phyloP scores from a whole-genome alignment of 2,797 vertebrate genomes.

The Neosilurus mollespiculum region DNA sequence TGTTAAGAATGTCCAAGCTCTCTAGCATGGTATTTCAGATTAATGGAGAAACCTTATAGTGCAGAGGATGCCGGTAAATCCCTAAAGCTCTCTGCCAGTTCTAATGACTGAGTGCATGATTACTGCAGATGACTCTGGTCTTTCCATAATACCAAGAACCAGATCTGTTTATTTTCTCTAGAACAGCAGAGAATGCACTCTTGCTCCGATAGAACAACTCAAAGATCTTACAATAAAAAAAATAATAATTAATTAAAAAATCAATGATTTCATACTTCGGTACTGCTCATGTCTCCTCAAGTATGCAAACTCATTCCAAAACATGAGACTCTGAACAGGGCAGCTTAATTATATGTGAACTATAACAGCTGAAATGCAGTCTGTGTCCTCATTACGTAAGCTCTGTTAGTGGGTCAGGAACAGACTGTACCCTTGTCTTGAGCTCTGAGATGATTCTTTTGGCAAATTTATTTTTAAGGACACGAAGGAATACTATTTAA shows the following conservation, averaged over 20 bases:
- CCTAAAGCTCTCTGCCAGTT: conserved; percentile 58
- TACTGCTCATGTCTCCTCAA: background rate
- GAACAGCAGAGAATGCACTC: background rate
- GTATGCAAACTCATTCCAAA: background rate
- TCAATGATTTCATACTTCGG: too few relatives aligned
- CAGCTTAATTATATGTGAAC: conserved; percentile 14
- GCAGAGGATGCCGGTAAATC: conserved; percentile 63
- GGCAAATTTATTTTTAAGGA: conserved; percentile 19
- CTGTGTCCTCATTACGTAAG: conserved; percentile 45
- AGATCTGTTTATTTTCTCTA: conserved; percentile 62
- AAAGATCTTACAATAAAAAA: background rate
- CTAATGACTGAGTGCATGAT: conserved; percentile 57
- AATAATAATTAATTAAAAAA: too few relatives aligned
- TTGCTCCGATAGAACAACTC: background rate
- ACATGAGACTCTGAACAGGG: background rate
- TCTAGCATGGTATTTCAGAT: conserved; percentile 49
- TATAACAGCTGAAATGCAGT: conserved; percentile 31
- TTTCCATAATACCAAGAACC: conserved; percentile 46
- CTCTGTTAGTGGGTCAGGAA: conserved; percentile 25
- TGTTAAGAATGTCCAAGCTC: conserved; percentile 16
- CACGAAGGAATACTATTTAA: conserved; percentile 1
- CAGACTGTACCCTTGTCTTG: conserved; percentile 36
- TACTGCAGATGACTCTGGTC: conserved; percentile 58
- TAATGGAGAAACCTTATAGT: conserved; percentile 53
- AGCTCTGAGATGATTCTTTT: conserved; percentile 18